These are phyloP conservation scores for Anastrepha obliqua DNA, from an alignment of 1,140 invertebrate species.

Conservation along the genomic window DNA sequence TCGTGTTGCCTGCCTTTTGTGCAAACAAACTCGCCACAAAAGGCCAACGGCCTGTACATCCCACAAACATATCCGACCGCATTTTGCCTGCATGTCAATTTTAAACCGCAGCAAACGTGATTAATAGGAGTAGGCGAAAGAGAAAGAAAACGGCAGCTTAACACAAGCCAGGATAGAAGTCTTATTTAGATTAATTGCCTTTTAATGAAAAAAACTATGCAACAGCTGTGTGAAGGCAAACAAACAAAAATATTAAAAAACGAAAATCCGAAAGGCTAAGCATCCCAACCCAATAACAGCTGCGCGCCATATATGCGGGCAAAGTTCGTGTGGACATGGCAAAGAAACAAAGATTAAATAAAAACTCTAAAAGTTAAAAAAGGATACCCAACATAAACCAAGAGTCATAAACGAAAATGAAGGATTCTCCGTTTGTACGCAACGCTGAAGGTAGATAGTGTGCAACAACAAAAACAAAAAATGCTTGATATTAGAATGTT, in stretches of 20 bases:
- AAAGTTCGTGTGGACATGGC: not conserved
- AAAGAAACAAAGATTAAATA: not conserved
- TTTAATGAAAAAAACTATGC: not conserved
- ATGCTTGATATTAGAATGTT: not conserved
- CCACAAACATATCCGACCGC: too few species aligned
- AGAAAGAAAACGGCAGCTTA: not conserved
- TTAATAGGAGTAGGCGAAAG: not conserved
- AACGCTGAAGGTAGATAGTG: not conserved
- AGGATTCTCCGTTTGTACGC: not conserved
- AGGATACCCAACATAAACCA: not conserved
- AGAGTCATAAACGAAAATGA: not conserved
- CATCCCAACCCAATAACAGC: not conserved
- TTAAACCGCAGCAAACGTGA: not conserved
- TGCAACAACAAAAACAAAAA: not conserved
- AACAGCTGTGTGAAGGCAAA: not conserved
- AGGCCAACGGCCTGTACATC: not conserved
- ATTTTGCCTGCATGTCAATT: not conserved
- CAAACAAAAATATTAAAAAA: not conserved
- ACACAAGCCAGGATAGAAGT: not conserved
- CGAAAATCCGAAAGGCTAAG: not conserved
- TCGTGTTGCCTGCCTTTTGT: too few species aligned
- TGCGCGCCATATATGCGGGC: not conserved
- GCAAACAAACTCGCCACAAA: not conserved
- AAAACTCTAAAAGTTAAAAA: not conserved
- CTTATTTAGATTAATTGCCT: slow-evolving; percentile 44